phyloP scores from a whole-genome alignment of 1,140 invertebrate species.

The Trichonephila clavipes region DNA sequence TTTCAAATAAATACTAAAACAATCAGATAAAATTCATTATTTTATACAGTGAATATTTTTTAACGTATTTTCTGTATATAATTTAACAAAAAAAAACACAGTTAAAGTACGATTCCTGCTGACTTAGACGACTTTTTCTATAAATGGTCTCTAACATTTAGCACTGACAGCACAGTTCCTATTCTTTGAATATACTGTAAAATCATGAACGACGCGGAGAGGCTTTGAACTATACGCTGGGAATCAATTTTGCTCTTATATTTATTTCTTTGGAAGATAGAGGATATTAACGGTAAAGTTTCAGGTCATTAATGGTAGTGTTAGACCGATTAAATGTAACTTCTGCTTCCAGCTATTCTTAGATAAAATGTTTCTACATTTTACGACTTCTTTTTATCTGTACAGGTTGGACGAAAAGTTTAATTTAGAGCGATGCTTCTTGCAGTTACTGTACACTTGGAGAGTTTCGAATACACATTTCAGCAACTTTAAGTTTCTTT shows the following conservation, averaged over 20 bases:
- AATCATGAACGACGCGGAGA: constrained; percentile 16
- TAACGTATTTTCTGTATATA: too few species aligned
- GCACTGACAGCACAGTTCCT: constrained; percentile 31
- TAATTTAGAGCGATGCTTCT: background rate
- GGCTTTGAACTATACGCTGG: constrained; percentile 2
- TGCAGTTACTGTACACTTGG: background rate
- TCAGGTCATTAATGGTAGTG: constrained; percentile 55
- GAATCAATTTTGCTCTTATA: constrained; percentile 46
- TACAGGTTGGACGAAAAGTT: background rate
- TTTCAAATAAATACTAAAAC: too few species aligned
- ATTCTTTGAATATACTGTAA: constrained; percentile 71
- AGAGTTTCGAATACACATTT: background rate
- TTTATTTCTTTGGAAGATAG: constrained; percentile 67
- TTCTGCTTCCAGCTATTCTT: background rate
- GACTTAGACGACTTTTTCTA: constrained; percentile 45
- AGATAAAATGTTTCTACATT: constrained; percentile 51
- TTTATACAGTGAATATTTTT: too few species aligned
- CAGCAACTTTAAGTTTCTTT: background rate
- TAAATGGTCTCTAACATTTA: background rate
- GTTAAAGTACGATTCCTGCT: background rate
- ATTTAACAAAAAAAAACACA: background rate
- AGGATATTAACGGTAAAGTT: background rate
- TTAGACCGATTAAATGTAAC: constrained; percentile 65
- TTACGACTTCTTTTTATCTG: constrained; percentile 1
- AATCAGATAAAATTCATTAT: too few species aligned